Base-by-base conservation (phyloP, 92 coral and sea anemone genomes). In the Umimayanthus chanpuru region DNA sequence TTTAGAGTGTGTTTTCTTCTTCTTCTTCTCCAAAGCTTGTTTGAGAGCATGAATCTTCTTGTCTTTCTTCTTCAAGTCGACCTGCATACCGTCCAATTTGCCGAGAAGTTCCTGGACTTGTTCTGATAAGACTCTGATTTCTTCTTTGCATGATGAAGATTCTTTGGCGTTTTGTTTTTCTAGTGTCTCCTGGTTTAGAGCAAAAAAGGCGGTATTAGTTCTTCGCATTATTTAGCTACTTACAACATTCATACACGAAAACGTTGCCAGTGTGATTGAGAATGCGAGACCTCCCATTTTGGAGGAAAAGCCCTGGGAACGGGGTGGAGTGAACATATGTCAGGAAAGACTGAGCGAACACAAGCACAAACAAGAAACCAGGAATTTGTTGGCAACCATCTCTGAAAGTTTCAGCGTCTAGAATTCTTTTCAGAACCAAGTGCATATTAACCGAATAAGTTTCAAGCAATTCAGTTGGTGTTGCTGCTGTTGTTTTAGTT, bases 11-110 rank as follows among this genome's bases (percentile, higher is more conserved):
- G 86, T 74, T 79, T 90, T 92, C 79, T 83, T 92, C 67, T 90
- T 92, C 79, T 83, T 92, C 67, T 95, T 95, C 86, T 88, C 88
- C 65, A 95, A 93, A 81, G 94, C 92, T 76, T 92, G 91, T 94
- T 93, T 95, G 68, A 93, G 47, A 11, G 88, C 85, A 78, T 81
- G 78, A 28, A 95, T 95, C 30, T 88, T 92, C 85, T 93, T 93
- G 85, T 93, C 98, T 74, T 95, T 95, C 86, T 90, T 91, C 30
- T 87, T 89, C 75, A 95, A 85, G 26, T 91, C 93, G 39, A 66
- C 92, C 61, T 95, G 94, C 93, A 95, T 86, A 36, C 93, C 92
- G 58, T 93, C 88, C 81, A 95, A 90, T 86, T 90, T 95, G 9
- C 88, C 89, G 20, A 81, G 93, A 4, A 95, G 94, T 29, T 88